These are phyloP conservation scores for Cassiopea xamachana DNA, from an alignment of 30 jellyfish, hydroid and myxozoan species.

Conservation along the genomic window DNA sequence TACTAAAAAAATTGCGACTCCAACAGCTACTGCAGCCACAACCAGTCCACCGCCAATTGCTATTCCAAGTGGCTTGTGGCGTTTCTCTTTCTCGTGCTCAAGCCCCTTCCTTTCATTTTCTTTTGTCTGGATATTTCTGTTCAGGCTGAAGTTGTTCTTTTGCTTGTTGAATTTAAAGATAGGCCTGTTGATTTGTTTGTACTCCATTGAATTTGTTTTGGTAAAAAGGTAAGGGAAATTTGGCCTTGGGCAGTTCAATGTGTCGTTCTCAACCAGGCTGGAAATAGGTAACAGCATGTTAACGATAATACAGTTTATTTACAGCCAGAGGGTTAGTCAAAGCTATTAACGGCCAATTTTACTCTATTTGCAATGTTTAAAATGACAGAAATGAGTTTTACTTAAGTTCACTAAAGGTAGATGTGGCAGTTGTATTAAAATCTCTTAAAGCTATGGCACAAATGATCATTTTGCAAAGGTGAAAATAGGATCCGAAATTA, in stretches of 20 bases:
- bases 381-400: no score
- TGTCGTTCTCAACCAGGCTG: conserved; percentile 59
- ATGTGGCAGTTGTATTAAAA: no score
- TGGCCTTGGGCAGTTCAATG: conserved; percentile 70
- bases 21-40: conserved; percentile 54
- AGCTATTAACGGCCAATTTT: no score
- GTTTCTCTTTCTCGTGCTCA: conserved; percentile 2
- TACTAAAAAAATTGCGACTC: conserved; percentile 11
- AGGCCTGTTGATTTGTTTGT: neutral
- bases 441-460: no score
- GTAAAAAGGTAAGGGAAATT: conserved; percentile 80
- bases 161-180: neutral
- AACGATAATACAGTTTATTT: neutral
- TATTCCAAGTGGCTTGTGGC: conserved; percentile 22
- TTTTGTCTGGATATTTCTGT: neutral
- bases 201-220: conserved; percentile 53
- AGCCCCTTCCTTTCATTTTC: conserved; percentile 11
- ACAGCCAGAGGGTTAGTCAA: no score
- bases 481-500: no score
- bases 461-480: no score
- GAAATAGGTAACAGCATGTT: neutral
- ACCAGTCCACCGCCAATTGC: conserved; percentile 52
- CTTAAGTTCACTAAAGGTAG: no score
- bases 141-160: neutral
- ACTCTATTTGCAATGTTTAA: no score